A percentile compares a stretch with the other conserved stretches of the same genome.
Conservation (phyloP, 2,113 vertebrate genomes). For the Eurypyga helias region DNA sequence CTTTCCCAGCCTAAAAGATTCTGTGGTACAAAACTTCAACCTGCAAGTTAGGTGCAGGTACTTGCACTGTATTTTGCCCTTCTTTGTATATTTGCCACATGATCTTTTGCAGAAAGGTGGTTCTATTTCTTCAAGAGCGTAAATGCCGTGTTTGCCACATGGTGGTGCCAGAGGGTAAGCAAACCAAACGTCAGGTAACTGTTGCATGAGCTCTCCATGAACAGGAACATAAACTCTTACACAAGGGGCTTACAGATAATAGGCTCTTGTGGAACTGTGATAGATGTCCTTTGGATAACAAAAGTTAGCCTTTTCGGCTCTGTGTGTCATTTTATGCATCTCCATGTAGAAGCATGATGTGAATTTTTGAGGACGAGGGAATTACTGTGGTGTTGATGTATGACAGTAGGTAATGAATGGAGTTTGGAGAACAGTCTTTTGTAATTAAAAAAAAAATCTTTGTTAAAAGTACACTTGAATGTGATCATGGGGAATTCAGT, state of each 20-base stretch:
- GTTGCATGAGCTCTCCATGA: rapidly evolving
- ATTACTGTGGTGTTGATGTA: neutral
- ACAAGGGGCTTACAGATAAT: neutral
- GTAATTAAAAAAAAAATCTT: neutral
- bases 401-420: neutral
- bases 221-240: rapidly evolving
- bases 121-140: neutral
- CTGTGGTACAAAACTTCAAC: neutral
- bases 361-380: neutral
- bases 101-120: neutral
- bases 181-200: neutral
- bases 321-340: neutral
- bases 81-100: neutral
- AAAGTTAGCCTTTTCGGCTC: neutral
- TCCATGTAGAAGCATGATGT: neutral
- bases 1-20: neutral
- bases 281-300: neutral
- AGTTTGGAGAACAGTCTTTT: neutral
- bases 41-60: neutral
- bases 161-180: slow-evolving; percentile 39
- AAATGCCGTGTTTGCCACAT: neutral
- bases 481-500: neutral
- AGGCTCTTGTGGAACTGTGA: neutral
- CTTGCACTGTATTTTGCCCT: rapidly evolving
- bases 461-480: neutral